Evolutionary conservation across 2,888 invertebrate genomes (phyloP), one percentile per base, ranked within the genome.

Genomic region (Pterostichus madidus): DNA sequence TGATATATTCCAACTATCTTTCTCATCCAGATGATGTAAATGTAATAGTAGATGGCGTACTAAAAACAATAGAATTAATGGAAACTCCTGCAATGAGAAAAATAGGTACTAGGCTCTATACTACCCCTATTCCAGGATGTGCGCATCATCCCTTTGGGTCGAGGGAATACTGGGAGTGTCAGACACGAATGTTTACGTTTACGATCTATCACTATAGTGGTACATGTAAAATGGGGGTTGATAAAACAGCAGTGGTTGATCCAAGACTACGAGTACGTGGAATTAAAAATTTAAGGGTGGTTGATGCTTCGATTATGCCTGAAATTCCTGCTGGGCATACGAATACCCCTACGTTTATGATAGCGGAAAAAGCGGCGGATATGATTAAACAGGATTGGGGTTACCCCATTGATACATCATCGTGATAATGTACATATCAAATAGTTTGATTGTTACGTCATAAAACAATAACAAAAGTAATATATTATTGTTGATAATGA

Each of bases 251-350:
- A 0, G 95, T 95, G 0, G 94, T 95, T 0, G 93, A 94, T 87
- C 90, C 93, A 0, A 90, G 92, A 85, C 87, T 94, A 80, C 90
- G 90, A 85, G 93, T 94, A 0, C 93, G 94, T 86, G 96, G 95
- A 5, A 90, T 96, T 10, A 89, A 91, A 11, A 92, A 92, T 4
- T 89, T 96, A 53, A 90, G 96, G 85, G 95, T 96, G 0, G 93
- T 95, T 83, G 96, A 96, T 87, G 95, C 95, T 0, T 95, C 95
- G 85, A 92, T 96, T 56, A 96, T 96, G 92, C 96, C 96, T 0
- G 93, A 93, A 88, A 93, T 96, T 59, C 93, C 94, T 0, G 93
- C 95, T 0, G 94, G 94, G 24, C 96, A 96, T 87, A 96, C 96
- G 0, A 96, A 96, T 86, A 94, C 95, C 0, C 95, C 96, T 0